Conservation (phyloP, 2,888 invertebrate genomes). For the Sphaerophoria taeniata region DNA sequence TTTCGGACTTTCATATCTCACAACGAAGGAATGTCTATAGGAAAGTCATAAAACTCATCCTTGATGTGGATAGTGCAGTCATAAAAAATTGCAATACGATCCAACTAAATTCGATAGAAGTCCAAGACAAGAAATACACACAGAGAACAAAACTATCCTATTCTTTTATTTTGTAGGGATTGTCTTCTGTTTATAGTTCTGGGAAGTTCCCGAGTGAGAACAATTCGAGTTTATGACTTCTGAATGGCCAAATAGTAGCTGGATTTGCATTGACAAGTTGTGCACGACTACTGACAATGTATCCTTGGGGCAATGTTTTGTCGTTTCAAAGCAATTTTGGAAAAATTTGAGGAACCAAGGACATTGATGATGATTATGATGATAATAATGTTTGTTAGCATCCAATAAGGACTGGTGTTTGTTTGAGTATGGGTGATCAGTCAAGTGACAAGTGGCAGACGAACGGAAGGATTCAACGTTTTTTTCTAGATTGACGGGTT, state of each 20-base stretch:
- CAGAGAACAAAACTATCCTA: background rate
- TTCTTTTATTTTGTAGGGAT: background rate
- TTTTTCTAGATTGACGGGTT: background rate
- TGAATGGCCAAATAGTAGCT: slow-evolving; percentile 71
- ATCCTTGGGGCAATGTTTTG: slow-evolving; percentile 47
- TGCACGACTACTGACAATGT: slow-evolving; percentile 9
- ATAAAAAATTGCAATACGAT: slow-evolving; percentile 59
- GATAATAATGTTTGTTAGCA: slow-evolving; percentile 4
- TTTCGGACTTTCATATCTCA: slow-evolving; percentile 34
- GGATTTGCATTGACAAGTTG: slow-evolving; percentile 45
- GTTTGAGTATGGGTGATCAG: slow-evolving; percentile 55
- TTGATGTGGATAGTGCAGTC: slow-evolving; percentile 22
- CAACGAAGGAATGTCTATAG: slow-evolving; percentile 3
- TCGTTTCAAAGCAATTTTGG: slow-evolving; percentile 30
- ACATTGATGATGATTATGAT: slow-evolving; percentile 31
- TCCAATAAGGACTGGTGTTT: slow-evolving; percentile 47
- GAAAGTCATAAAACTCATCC: slow-evolving; percentile 51
- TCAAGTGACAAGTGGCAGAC: slow-evolving; percentile 35
- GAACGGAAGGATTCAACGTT: slow-evolving; percentile 29
- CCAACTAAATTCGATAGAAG: slow-evolving; percentile 57
- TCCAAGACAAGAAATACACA: slow-evolving; percentile 17
- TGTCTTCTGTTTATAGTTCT: slow-evolving; percentile 22
- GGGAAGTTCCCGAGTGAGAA: slow-evolving; percentile 27
- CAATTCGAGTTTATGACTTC: slow-evolving; percentile 58
- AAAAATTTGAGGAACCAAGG: slow-evolving; percentile 50